These are phyloP conservation scores for Orthosia gothica DNA, from an alignment of 2,888 invertebrate genomes.

Conservation along the genomic window DNA sequence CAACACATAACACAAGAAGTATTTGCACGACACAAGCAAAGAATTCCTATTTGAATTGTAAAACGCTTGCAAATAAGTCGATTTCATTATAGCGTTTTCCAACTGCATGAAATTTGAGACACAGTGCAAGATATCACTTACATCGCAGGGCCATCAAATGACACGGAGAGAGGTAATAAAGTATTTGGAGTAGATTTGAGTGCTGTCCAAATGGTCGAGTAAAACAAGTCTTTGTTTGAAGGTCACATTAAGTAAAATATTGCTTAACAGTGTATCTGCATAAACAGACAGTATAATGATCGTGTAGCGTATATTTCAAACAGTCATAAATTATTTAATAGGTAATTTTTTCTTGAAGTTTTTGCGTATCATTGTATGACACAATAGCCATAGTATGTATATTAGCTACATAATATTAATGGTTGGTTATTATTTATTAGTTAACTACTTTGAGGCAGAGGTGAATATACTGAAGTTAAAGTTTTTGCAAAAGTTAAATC, in stretches of 20 bases:
- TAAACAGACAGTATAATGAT: slow-evolving; percentile 45
- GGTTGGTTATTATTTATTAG: slow-evolving; percentile 20
- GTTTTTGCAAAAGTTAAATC: background rate
- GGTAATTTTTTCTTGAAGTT: slow-evolving; percentile 35
- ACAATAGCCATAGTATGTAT: slow-evolving; percentile 30
- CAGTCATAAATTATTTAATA: slow-evolving; percentile 56
- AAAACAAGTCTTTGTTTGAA: slow-evolving; percentile 59
- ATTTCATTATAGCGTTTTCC: slow-evolving; percentile 60
- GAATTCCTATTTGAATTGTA: slow-evolving; percentile 71
- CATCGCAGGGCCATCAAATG: slow-evolving; percentile 31
- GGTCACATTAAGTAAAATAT: slow-evolving; percentile 61
- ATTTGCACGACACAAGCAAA: slow-evolving; percentile 59
- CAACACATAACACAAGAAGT: slow-evolving; percentile 35
- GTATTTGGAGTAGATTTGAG: slow-evolving; percentile 42
- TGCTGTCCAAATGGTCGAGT: slow-evolving; percentile 37
- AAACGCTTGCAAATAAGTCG: slow-evolving; percentile 65
- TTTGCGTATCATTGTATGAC: slow-evolving; percentile 33
- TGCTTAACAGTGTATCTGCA: slow-evolving; percentile 60
- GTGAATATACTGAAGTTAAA: slow-evolving; percentile 35
- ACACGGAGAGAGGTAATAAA: slow-evolving; percentile 44
- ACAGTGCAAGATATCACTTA: slow-evolving; percentile 53
- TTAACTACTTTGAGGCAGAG: slow-evolving; percentile 5
- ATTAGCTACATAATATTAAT: slow-evolving; percentile 33
- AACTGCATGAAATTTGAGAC: slow-evolving; percentile 58
- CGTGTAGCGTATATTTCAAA: slow-evolving; percentile 39